A percentile compares a stretch with the other conserved stretches of the same genome.
phyloP scores from a whole-genome alignment of 2,888 invertebrate genomes.

The Mesorhabditis spiculigera region DNA sequence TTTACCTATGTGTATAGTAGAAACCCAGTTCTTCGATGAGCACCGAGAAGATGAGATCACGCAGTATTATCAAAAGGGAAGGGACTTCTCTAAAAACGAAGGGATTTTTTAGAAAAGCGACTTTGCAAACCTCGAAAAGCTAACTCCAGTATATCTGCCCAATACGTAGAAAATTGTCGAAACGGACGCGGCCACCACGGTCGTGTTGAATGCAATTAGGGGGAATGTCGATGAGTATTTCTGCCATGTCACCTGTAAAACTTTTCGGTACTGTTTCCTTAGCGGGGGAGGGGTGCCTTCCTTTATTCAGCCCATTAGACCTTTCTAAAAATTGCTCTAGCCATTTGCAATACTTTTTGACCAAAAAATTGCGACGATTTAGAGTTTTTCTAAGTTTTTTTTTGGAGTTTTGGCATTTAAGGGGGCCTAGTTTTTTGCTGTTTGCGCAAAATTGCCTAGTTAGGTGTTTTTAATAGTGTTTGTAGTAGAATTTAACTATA shows the following conservation, averaged over 20 bases:
- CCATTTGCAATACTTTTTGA: no score
- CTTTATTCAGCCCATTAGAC: no score
- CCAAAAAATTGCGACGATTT: no score
- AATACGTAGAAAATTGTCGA: background rate
- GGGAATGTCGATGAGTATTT: background rate
- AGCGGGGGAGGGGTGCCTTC: no score
- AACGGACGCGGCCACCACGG: background rate
- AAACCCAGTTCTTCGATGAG: conserved; percentile 77
- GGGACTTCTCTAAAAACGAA: conserved; percentile 14
- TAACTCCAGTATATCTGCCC: background rate
- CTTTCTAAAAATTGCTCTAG: no score
- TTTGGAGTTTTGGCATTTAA: no score
- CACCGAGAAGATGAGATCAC: conserved; percentile 72
- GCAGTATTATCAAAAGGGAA: conserved; percentile 17
- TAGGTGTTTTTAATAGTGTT: no score
- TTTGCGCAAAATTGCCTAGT: no score
- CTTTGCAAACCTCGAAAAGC: background rate
- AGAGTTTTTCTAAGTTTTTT: no score
- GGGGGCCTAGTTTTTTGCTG: no score
- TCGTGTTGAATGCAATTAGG: background rate
- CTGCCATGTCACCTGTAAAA: background rate
- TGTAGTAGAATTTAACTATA: no score
- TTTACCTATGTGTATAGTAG: conserved; percentile 77
- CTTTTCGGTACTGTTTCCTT: no score
- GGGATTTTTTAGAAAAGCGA: background rate